Base-by-base conservation (phyloP, 2,113 vertebrate genomes). In the Coryphaenoides rupestris region DNA sequence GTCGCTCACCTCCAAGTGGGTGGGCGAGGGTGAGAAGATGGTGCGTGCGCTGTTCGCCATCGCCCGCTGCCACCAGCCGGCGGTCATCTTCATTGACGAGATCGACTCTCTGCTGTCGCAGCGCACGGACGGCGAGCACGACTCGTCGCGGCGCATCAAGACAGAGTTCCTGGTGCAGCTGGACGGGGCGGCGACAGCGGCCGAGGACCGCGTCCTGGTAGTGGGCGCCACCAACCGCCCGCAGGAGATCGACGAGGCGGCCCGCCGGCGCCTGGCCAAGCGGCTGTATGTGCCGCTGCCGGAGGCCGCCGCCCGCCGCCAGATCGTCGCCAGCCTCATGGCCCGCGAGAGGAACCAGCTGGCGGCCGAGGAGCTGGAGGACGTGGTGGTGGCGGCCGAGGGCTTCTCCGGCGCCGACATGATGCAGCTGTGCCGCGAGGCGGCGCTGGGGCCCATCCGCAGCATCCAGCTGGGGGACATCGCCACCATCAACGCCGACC, bases 1-100 rank as follows among this genome's bases (percentile, higher is more conserved):
- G 6, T 98, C 96, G 0, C 88, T 99, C 57, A 98, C 96, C 55
- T 99, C 96, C 61, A 99, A 99, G 13, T 99, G 97, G 96, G 95
- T 99, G 5, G 97, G 97, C 0, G 97, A 99, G 69, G 96, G 97
- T 2, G 97, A 99, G 60, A 99, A 99, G 78, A 97, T 99, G 96
- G 97, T 98, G 4, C 92, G 95, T 1, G 95, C 94, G 0, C 79
- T 99, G 73, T 99, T 98, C 1, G 79, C 95, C 13, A 95, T 98
- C 5, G 96, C 96, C 0, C 90, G 92, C 24, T 96, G 94, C 75
- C 95, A 98, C 70, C 96, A 98, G 65, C 96, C 97, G 0, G 93
- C 96, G 0, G 95, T 98, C 54, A 99, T 99, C 68, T 99, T 99
- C 75, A 98, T 99, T 0, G 96, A 98, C 17, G 97, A 99, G 73